phyloP scores from a whole-genome alignment of 2,797 vertebrate species.

The Siniperca undulata region DNA sequence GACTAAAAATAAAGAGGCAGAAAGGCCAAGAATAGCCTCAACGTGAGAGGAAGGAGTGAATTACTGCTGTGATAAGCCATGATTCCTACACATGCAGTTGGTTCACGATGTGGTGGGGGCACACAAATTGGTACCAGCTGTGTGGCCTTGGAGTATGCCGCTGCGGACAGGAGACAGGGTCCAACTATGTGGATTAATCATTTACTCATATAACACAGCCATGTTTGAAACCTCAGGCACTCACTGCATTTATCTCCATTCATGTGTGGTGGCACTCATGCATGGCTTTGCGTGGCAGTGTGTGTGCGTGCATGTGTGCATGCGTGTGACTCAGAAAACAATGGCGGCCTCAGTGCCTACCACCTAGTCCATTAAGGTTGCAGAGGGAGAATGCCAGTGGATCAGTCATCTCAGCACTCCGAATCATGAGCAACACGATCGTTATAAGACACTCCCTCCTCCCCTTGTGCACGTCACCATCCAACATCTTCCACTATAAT shows the following conservation, averaged over 20 bases:
- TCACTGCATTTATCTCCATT: slow-evolving; percentile 85
- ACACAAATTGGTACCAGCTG: slow-evolving; percentile 88
- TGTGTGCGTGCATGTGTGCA: slow-evolving; percentile 3
- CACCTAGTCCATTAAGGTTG: slow-evolving; percentile 43
- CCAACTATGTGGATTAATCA: slow-evolving; percentile 87
- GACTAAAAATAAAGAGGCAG: slow-evolving; percentile 85
- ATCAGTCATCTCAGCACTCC: slow-evolving; percentile 38
- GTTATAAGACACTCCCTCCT: slow-evolving; percentile 14
- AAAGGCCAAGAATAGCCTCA: slow-evolving; percentile 85
- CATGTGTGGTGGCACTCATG: slow-evolving; percentile 79
- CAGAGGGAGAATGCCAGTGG: slow-evolving; percentile 26
- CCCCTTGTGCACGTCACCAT: background rate
- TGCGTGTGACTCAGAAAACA: slow-evolving; percentile 48
- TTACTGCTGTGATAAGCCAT: slow-evolving; percentile 85
- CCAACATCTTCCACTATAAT: slow-evolving; percentile 36
- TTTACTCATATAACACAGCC: slow-evolving; percentile 86
- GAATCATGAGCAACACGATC: slow-evolving; percentile 37
- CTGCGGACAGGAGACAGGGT: slow-evolving; percentile 82
- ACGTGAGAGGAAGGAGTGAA: slow-evolving; percentile 83
- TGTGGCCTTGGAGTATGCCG: slow-evolving; percentile 83
- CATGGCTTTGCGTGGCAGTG: slow-evolving; percentile 37
- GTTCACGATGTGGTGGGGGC: slow-evolving; percentile 79
- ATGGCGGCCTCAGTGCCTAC: slow-evolving; percentile 43
- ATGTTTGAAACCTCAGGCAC: slow-evolving; percentile 86
- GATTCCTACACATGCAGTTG: slow-evolving; percentile 84